These are phyloP conservation scores for Aphelenchoides besseyi DNA, from an alignment of 1,140 invertebrate genomes.

Conservation along the genomic window DNA sequence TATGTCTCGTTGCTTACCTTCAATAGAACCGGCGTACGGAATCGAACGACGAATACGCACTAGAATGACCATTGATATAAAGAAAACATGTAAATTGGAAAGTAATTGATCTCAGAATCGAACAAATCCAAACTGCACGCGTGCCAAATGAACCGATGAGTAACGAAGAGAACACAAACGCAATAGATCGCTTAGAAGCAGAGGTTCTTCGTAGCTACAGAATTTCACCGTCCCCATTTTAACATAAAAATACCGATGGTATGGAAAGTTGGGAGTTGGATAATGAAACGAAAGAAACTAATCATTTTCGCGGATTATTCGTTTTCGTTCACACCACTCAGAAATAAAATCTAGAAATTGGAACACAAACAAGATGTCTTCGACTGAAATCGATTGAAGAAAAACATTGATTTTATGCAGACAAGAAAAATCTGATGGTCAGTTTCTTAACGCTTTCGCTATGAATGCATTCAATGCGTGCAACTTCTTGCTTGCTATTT, in stretches of 20 bases:
- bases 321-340: neutral
- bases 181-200: too few relatives aligned
- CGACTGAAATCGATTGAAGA: neutral
- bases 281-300: neutral
- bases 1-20: slow-evolving; percentile 33
- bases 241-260: too few relatives aligned
- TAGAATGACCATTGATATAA: slow-evolving; percentile 34
- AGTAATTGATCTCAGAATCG: slow-evolving; percentile 11
- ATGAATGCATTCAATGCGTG: too few relatives aligned
- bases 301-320: neutral
- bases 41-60: slow-evolving; percentile 56
- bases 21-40: slow-evolving; percentile 49
- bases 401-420: neutral
- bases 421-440: neutral
- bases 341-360: neutral
- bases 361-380: neutral
- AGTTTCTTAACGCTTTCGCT: too few relatives aligned
- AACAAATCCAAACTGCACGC: slow-evolving; percentile 16
- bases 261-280: too few relatives aligned
- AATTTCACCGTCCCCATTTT: too few relatives aligned
- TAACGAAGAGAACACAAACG: slow-evolving; percentile 5
- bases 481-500: too few relatives aligned
- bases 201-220: too few relatives aligned
- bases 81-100: slow-evolving; percentile 9
- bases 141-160: slow-evolving; percentile 10